These are phyloP conservation scores for Scytalopus superciliaris DNA, from an alignment of 2,113 vertebrate species.

Conservation along the genomic window DNA sequence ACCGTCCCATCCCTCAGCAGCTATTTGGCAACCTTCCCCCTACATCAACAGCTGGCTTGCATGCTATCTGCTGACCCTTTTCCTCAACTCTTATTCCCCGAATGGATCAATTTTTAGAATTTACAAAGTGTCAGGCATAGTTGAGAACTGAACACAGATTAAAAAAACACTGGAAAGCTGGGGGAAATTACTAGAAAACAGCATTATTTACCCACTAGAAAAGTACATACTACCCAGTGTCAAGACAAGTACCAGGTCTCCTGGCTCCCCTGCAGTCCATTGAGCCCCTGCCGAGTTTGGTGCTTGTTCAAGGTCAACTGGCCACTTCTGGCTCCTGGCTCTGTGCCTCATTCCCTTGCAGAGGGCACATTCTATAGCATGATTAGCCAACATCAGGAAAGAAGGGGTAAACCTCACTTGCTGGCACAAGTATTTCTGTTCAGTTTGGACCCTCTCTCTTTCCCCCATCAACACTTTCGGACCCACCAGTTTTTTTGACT, in stretches of 20 bases:
- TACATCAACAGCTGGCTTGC: not conserved
- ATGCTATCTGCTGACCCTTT: not conserved
- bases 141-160: accelerated
- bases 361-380: not conserved
- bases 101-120: not conserved
- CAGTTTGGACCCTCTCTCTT: not conserved
- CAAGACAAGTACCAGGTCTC: not conserved
- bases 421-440: not conserved
- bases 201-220: not conserved
- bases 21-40: conserved; percentile 29
- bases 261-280: not conserved
- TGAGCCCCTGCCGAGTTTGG: not conserved
- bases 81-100: not conserved
- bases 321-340: not conserved
- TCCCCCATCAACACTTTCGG: not conserved
- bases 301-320: not conserved
- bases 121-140: not conserved
- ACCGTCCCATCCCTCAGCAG: conserved; percentile 40
- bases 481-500: not conserved
- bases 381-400: not conserved
- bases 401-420: not conserved
- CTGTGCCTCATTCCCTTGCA: not conserved
- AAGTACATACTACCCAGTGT: accelerated
- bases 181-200: not conserved
- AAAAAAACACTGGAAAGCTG: not conserved